Percentiles rank a stretch among this genome's conserved stretches.
Evolutionary conservation across 2,888 invertebrate genomes (phyloP).

Genomic region (Orchestes rusci): DNA sequence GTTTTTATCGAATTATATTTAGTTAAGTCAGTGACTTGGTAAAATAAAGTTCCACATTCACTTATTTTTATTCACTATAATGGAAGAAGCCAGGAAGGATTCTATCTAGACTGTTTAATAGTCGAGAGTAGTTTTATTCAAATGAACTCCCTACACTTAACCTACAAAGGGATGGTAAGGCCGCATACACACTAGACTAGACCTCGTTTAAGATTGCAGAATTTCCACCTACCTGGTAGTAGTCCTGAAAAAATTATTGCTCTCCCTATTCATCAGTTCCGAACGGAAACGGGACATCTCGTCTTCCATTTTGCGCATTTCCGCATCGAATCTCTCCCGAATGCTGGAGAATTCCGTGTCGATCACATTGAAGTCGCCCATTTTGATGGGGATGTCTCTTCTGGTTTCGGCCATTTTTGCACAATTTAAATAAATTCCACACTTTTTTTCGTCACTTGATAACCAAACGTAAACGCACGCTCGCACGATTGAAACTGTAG

Average conservation of each 20-base stretch:
- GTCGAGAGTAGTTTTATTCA: too few species aligned
- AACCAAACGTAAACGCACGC: slow-evolving; percentile 8
- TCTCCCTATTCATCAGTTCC: slow-evolving; percentile 87
- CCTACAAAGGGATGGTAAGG: too few species aligned
- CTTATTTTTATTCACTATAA: too few species aligned
- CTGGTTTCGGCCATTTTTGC: slow-evolving; percentile 76
- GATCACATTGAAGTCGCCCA: slow-evolving; percentile 91
- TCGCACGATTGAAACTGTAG: slow-evolving; percentile 14
- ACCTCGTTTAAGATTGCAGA: too few species aligned
- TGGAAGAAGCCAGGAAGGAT: too few species aligned
- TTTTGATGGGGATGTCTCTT: slow-evolving; percentile 81
- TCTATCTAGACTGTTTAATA: too few species aligned
- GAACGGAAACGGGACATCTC: slow-evolving; percentile 94
- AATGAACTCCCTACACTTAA: too few species aligned
- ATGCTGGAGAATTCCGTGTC: slow-evolving; percentile 96
- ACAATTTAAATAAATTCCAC: background rate
- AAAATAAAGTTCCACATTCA: too few species aligned
- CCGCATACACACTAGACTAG: too few species aligned
- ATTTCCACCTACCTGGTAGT: slow-evolving; percentile 80
- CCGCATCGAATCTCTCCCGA: slow-evolving; percentile 89
- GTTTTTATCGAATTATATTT: too few species aligned
- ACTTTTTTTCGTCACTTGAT: slow-evolving; percentile 4
- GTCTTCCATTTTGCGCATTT: slow-evolving; percentile 98
- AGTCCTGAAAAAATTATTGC: slow-evolving; percentile 85
- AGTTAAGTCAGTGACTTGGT: too few species aligned